Evolutionary conservation across 2,797 vertebrate species (phyloP).

Genomic region (Gallinago stenura): DNA sequence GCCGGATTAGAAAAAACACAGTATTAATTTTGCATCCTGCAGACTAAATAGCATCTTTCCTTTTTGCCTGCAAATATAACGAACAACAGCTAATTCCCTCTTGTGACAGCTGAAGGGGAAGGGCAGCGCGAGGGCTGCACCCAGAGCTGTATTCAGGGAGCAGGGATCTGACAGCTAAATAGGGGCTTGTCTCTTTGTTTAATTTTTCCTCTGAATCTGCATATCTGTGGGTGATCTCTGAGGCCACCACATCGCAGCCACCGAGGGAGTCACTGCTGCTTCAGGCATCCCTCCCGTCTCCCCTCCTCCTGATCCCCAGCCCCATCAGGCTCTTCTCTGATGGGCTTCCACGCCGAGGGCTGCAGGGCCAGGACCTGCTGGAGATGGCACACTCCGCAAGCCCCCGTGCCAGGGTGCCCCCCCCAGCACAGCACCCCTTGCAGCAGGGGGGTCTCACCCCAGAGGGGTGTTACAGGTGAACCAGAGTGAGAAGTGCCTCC

Average conservation of each 20-base stretch:
- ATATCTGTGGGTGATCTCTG: background rate
- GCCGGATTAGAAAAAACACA: conserved; percentile 59
- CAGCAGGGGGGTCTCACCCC: background rate
- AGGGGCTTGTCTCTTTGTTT: background rate
- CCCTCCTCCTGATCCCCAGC: background rate
- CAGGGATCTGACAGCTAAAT: conserved; percentile 3
- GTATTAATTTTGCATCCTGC: conserved; percentile 71
- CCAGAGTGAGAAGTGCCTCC: background rate
- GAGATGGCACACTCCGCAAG: accelerated
- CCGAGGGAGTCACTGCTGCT: background rate
- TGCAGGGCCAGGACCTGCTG: background rate
- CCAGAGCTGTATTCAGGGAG: background rate
- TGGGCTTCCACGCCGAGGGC: accelerated
- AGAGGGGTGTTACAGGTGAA: background rate
- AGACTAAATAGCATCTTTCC: conserved; percentile 46
- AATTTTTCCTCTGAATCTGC: background rate
- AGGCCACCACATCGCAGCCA: background rate
- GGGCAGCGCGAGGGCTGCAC: background rate
- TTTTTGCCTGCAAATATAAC: conserved; percentile 6
- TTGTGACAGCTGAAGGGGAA: background rate
- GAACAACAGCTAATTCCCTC: conserved; percentile 16
- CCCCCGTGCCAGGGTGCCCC: accelerated
- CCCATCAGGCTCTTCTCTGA: background rate
- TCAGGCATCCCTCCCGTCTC: background rate
- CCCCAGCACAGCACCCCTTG: accelerated